These are phyloP conservation scores for Metopia argyrocephala DNA, from an alignment of 2,888 invertebrate species.

Conservation along the genomic window DNA sequence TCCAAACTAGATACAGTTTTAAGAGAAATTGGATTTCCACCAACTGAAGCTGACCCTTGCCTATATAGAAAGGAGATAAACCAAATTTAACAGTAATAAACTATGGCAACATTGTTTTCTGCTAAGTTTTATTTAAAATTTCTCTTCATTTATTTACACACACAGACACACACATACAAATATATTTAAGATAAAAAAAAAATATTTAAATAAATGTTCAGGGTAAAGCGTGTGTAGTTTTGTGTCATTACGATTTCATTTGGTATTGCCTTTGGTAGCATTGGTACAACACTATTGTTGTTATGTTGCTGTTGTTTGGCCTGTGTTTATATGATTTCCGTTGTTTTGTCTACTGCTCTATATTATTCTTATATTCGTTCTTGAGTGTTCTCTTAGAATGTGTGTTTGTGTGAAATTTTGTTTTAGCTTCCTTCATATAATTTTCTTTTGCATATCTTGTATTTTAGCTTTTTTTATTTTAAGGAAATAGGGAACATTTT, in stretches of 20 bases:
- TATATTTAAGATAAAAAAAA: not conserved
- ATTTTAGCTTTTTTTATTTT: not conserved
- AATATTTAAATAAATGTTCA: not conserved
- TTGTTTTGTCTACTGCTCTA: conserved; percentile 21
- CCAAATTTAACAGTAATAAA: too few species aligned
- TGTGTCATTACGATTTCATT: not conserved
- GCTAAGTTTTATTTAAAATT: too few species aligned
- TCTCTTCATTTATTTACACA: not conserved
- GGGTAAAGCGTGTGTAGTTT: not conserved
- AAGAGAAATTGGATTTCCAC: too few species aligned
- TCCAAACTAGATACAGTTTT: too few species aligned
- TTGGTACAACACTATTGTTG: not conserved
- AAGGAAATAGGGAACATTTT: not conserved
- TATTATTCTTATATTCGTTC: conserved; percentile 5
- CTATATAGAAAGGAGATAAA: too few species aligned
- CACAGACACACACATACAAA: not conserved
- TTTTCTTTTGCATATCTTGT: not conserved
- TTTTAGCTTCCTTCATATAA: not conserved
- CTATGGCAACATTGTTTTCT: too few species aligned
- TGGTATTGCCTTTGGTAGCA: not conserved
- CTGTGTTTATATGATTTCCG: conserved; percentile 29
- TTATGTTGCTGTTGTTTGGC: not conserved
- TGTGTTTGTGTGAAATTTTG: not conserved
- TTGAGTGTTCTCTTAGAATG: not conserved
- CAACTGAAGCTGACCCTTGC: too few species aligned